Evolutionary conservation across 2,888 invertebrate genomes (phyloP), one percentile per base, ranked within the genome.

Genomic region (Dermolepida albohirtum): DNA sequence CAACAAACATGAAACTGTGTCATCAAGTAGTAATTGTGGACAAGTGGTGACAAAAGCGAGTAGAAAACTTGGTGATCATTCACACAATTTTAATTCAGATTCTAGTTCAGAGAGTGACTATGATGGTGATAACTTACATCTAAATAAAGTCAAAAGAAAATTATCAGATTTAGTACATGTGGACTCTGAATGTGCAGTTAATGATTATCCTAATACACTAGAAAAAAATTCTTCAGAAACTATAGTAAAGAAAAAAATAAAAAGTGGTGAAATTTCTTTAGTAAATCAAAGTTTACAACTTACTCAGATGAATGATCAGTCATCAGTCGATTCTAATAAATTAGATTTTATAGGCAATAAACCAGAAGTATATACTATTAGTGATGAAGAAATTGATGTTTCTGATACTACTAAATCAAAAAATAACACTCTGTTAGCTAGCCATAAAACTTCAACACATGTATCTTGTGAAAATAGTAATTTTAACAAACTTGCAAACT

Each of bases 91-190:
- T 14, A 74, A 73, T 22, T 76, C 76, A 2, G 77, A 76, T 70
- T 77, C 76, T 27, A 80, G 80, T 64, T 79, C 80, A 10, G 80
- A 81, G 64, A 80, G 80, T 72, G 81, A 80, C 68, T 77, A 73
- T 44, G 74, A 73, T 2, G 44, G 14, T 40, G 57, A 63, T 11
- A 12, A 52, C 29, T n/a, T 22, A 7, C 10, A 44, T 6, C 12
- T 14, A 10, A 64, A 44, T 11, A 52, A 54, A 40, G 41, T 7
- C 1, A 43, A 64, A 14, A 41, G 14, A 16, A 54, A 52, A 44
- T 34, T 62, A 34, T 44, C 59, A 34, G 16, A 29, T 47, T 47
- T 62, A 14, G 44, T 29, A 43, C 43, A n/a, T 27, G 27, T 51
- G 6, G 12, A 64, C 6, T 10, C 10, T 1, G 43, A 52, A 8